Evolutionary conservation across 35 echinoderm and acorn worm species (phyloP).

Genomic region (Diadema setosum): DNA sequence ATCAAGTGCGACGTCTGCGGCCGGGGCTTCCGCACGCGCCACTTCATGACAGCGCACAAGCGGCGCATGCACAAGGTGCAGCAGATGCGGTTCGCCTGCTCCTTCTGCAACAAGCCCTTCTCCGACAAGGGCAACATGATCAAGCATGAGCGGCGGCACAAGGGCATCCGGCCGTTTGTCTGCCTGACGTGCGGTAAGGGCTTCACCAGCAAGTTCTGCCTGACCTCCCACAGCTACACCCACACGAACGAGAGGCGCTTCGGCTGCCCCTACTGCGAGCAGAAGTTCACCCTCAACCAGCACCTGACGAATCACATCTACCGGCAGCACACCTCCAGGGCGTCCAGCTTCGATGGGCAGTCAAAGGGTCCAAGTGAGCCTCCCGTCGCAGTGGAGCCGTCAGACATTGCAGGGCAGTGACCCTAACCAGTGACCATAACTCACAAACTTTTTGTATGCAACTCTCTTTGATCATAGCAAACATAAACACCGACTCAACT

Average conservation of each 20-base stretch:
- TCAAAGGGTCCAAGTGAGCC: neutral
- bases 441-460: neutral
- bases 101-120: conserved; percentile 35
- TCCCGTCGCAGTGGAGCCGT: no score
- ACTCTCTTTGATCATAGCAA: no score
- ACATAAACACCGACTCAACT: neutral
- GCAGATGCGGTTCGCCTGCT: conserved; percentile 12
- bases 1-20: conserved; percentile 24
- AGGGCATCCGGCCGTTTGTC: conserved; percentile 40
- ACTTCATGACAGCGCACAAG: conserved; percentile 9
- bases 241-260: conserved; percentile 64
- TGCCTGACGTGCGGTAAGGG: conserved; percentile 61
- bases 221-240: conserved; percentile 47
- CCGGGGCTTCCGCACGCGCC: neutral
- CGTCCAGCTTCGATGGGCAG: neutral
- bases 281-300: conserved; percentile 31
- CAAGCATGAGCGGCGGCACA: conserved; percentile 29
- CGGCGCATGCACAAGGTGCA: neutral
- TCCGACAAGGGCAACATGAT: conserved; percentile 1
- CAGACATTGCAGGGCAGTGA: neutral
- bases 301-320: neutral
- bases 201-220: conserved; percentile 74
- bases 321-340: neutral
- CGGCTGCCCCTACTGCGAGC: conserved; percentile 36
- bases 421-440: neutral